Evolutionary conservation across 2,113 vertebrate species (phyloP), one percentile per base, ranked within the genome.

Genomic region (Oreotrochilus melanogaster): DNA sequence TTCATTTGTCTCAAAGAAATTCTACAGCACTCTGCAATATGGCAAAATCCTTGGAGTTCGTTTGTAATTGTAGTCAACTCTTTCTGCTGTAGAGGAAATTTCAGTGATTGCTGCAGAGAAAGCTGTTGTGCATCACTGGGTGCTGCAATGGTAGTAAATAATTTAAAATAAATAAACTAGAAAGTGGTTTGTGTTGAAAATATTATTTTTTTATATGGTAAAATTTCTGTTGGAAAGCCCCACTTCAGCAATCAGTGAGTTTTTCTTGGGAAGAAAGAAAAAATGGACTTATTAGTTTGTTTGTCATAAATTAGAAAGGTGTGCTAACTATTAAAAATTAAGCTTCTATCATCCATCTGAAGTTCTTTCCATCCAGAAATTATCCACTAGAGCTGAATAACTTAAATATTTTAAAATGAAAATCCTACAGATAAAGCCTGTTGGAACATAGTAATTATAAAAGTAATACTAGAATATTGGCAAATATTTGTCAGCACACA

Each of bases 1-100:
- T 92, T n/a, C 53, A 39, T 54, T 95, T 91, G 47, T 64, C 37
- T 95, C 65, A 24, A 58, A 89, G 76, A 58, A 7, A 88, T 86
- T 83, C 70, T 95, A 48, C 72, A 89, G 86, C 86, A 78, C 74
- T 87, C 64, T 28, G 33, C 50, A 72, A 72, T 73, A 42, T 21
- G 18, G 57, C 74, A 93, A 89, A 89, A 53, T 71, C 51, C 56
- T 94, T 86, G 33, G 86, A 70, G 66, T 79, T 64, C 16, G 64
- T 65, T 82, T 45, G 66, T 18, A 61, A 42, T 54, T 78, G 81
- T 14, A 56, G 50, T 64, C 54, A 76, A 47, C 28, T 25, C 35
- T 57, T 74, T 43, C 51, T 87, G 53, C 71, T 80, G 42, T 53
- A 69, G 69, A 42, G 58, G 54, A 93, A 31, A 30, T 73, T 79